Conservation (phyloP, 2,113 vertebrate genomes). For the Lanius ludovicianus region DNA sequence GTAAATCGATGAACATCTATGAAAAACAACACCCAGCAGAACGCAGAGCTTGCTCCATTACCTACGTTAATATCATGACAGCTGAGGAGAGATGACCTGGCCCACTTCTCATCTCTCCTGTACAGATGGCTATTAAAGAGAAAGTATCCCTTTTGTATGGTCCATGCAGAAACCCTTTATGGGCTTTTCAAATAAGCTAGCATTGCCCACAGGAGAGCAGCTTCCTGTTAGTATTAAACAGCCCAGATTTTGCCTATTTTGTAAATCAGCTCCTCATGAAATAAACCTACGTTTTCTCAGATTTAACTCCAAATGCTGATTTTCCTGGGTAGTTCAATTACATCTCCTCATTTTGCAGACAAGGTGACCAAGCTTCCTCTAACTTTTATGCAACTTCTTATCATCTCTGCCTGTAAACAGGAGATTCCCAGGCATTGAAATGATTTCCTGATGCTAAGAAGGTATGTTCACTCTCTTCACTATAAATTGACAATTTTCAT, state of each 20-base stretch:
- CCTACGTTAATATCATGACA: conserved; percentile 99
- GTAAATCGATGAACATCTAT: conserved; percentile 93
- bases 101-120: conserved; percentile 95
- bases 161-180: conserved; percentile 88
- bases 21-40: conserved; percentile 97
- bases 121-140: conserved; percentile 99
- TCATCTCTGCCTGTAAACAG: background rate
- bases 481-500: background rate
- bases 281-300: conserved; percentile 69
- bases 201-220: conserved; percentile 82
- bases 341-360: background rate
- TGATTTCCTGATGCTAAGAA: background rate
- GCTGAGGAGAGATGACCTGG: conserved; percentile 98
- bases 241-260: conserved; percentile 77
- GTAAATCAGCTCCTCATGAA: conserved; percentile 71
- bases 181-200: conserved; percentile 85
- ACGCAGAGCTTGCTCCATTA: conserved; percentile 95
- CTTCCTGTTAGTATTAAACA: conserved; percentile 81
- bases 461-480: background rate
- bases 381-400: background rate
- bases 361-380: conserved; percentile 22
- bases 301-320: conserved; percentile 53
- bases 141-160: conserved; percentile 93
- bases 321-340: conserved; percentile 23
- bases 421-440: background rate